Percentiles rank a stretch among this genome's conserved stretches.
Evolutionary conservation across 2,888 invertebrate genomes (phyloP).

Genomic region (Ophioninae sp.): DNA sequence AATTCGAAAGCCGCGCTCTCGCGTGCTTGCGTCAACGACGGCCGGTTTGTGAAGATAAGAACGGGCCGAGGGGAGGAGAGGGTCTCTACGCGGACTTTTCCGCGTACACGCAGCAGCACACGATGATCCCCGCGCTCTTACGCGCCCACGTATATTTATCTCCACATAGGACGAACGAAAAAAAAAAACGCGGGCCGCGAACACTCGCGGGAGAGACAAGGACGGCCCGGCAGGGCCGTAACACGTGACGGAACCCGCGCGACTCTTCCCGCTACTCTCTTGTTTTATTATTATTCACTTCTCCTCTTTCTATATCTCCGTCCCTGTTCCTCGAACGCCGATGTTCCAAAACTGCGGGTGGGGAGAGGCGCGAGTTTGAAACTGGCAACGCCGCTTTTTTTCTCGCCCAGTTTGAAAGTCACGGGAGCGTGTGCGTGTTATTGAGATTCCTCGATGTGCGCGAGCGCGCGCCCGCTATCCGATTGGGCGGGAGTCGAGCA

Average conservation of each 20-base stretch:
- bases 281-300: background rate
- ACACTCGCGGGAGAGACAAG: conserved; percentile 36
- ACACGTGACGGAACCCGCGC: conserved; percentile 27
- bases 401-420: conserved; percentile 62
- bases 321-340: background rate
- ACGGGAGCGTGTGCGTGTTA: conserved; percentile 22
- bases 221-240: conserved; percentile 25
- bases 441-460: conserved; percentile 2
- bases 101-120: background rate
- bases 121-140: conserved; percentile 1
- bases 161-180: conserved; percentile 30
- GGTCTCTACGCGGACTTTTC: background rate
- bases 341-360: conserved; percentile 7
- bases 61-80: no score
- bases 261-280: conserved; percentile 3
- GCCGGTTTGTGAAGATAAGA: no score
- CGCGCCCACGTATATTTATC: conserved; percentile 36
- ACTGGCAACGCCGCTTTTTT: conserved; percentile 61
- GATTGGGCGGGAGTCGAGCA: conserved; percentile 64
- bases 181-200: conserved; percentile 41
- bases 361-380: conserved; percentile 36
- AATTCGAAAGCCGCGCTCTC: background rate
- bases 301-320: background rate
- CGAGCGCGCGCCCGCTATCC: conserved; percentile 16
- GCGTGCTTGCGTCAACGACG: background rate